phyloP scores from a whole-genome alignment of 1,140 invertebrate genomes.

The Branchinecta lynchi region DNA sequence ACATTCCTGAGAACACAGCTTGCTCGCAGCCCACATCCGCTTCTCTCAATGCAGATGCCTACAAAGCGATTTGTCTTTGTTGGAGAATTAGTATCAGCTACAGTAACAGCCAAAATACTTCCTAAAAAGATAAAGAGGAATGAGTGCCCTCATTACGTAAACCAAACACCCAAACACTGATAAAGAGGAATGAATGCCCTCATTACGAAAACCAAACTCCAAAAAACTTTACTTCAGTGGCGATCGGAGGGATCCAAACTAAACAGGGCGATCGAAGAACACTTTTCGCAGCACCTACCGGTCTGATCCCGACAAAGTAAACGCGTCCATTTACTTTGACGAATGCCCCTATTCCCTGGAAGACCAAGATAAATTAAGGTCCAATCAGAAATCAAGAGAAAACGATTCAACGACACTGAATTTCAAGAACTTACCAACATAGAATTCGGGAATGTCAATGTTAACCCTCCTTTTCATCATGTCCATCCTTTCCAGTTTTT shows the following conservation, averaged over 20 bases:
- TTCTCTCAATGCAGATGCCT: constrained; percentile 84
- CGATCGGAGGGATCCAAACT: no score
- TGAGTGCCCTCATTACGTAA: no score
- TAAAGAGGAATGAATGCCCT: no score
- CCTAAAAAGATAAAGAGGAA: constrained; percentile 38
- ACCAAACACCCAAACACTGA: no score
- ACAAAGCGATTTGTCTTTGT: constrained; percentile 79
- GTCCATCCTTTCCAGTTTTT: constrained; percentile 78
- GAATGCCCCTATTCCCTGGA: background rate
- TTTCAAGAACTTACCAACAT: constrained; percentile 54
- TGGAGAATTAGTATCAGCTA: constrained; percentile 68
- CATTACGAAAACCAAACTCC: no score
- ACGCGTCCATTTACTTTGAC: constrained; percentile 3
- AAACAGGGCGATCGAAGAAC: no score
- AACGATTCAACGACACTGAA: no score
- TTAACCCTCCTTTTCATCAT: constrained; percentile 71
- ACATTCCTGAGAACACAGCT: constrained; percentile 81
- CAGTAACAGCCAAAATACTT: constrained; percentile 77
- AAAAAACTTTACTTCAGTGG: no score
- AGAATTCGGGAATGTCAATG: constrained; percentile 90
- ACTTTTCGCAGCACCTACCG: no score
- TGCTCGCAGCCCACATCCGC: constrained; percentile 58
- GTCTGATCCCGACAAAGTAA: no score
- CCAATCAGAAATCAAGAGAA: no score
- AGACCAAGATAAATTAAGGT: no score